Conservation (phyloP, 2,113 vertebrate species). For the Pteruthius melanotis region DNA sequence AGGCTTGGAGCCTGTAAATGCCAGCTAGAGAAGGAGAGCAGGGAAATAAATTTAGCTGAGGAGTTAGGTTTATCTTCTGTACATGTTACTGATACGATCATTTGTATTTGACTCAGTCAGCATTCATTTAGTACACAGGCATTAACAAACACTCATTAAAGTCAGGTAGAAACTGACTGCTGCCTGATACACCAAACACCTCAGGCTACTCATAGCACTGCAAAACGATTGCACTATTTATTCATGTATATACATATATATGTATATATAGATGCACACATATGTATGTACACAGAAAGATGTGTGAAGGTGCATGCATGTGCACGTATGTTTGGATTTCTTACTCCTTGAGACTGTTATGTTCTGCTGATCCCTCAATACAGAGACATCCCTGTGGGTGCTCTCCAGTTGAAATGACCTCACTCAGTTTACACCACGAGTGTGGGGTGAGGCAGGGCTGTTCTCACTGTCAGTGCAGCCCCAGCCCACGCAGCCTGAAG, state of each 20-base stretch:
- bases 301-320: not conserved
- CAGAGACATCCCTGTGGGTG: not conserved
- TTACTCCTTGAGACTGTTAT: not conserved
- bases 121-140: not conserved
- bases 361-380: not conserved
- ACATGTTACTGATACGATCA: not conserved
- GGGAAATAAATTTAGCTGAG: not conserved
- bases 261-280: accelerated
- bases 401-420: not conserved
- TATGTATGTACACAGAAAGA: too few species aligned
- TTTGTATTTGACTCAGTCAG: not conserved
- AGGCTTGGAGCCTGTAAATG: not conserved
- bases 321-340: not conserved
- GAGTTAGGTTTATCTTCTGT: not conserved
- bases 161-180: not conserved
- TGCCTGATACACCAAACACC: not conserved
- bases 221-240: not conserved
- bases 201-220: not conserved
- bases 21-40: not conserved
- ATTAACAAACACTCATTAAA: not conserved
- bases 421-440: not conserved
- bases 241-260: not conserved
- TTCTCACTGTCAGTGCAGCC: not conserved
- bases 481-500: not conserved
- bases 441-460: not conserved